Evolutionary conservation across 1,140 invertebrate species (phyloP).

Genomic region (Hylaeus volcanicus): DNA sequence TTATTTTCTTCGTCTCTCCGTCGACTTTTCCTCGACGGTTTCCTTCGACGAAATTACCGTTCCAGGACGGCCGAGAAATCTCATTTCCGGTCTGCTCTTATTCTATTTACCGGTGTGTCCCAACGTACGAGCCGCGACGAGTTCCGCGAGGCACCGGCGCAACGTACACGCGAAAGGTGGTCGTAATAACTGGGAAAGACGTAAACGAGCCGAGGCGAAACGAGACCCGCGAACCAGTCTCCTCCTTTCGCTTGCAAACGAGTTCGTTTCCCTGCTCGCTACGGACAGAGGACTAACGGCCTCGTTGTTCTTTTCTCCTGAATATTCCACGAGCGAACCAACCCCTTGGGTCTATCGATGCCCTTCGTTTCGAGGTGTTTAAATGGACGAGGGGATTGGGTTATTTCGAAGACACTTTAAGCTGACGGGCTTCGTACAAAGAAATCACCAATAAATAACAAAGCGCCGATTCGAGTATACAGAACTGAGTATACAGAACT

Average conservation of each 20-base stretch:
- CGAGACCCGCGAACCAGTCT: not conserved
- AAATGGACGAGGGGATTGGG: not conserved
- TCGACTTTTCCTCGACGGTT: not conserved
- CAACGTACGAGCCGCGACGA: not conserved
- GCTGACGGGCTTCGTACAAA: too few species aligned
- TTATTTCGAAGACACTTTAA: too few species aligned
- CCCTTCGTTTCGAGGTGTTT: not conserved
- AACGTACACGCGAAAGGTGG: conserved; percentile 31
- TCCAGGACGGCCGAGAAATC: conserved; percentile 33
- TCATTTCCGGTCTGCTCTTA: conserved; percentile 51
- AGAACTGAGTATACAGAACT: too few species aligned
- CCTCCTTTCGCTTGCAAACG: conserved; percentile 45
- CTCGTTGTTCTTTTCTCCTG: not conserved
- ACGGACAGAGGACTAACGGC: not conserved
- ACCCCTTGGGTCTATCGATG: not conserved
- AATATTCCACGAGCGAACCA: conserved; percentile 2
- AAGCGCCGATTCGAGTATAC: too few species aligned
- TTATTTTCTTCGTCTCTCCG: not conserved
- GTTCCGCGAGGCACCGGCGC: conserved; percentile 10
- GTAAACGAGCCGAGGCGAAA: conserved; percentile 17
- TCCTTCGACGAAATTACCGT: conserved; percentile 17
- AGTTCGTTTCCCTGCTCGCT: conserved; percentile 1
- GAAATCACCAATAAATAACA: too few species aligned
- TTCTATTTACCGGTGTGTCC: conserved; percentile 17
- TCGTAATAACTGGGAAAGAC: conserved; percentile 21